A percentile compares a stretch with the other conserved stretches of the same genome.
phyloP scores from a whole-genome alignment of 2,888 invertebrate genomes.

The Ormyrus labotus region DNA sequence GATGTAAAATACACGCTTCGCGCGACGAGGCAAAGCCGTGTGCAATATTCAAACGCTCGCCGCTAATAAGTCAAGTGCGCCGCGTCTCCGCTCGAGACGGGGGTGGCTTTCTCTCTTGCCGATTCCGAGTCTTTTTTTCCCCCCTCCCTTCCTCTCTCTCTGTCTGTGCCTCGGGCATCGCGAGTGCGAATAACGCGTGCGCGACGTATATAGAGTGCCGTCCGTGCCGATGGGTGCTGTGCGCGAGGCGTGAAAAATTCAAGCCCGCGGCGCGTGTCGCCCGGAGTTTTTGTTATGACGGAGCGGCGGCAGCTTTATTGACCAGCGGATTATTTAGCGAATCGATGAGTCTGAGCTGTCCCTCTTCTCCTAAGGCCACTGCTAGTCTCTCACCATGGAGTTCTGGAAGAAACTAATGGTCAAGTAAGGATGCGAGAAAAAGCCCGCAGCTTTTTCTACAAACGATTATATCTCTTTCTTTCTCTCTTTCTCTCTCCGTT shows the following conservation, averaged over 20 bases:
- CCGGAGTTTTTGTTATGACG: not conserved
- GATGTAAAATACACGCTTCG: constrained; percentile 31
- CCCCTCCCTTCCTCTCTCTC: not conserved
- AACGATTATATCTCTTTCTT: too few relatives aligned
- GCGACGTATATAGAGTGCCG: too few relatives aligned
- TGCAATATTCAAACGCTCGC: constrained; percentile 51
- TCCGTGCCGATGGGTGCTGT: too few relatives aligned
- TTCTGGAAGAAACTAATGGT: constrained; percentile 55
- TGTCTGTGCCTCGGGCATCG: not conserved
- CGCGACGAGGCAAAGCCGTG: constrained; percentile 16
- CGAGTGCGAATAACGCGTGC: too few relatives aligned
- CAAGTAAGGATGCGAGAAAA: constrained; percentile 47
- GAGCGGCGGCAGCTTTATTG: constrained; percentile 6
- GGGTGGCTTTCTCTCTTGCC: too few relatives aligned
- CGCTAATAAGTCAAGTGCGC: constrained; percentile 39
- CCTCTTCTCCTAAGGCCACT: too few relatives aligned
- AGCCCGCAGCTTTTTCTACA: not conserved
- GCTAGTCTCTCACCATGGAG: constrained; percentile 40
- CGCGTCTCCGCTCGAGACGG: not conserved
- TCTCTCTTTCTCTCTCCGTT: not conserved
- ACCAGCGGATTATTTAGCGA: not conserved
- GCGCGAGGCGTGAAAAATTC: constrained; percentile 11
- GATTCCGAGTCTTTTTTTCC: too few relatives aligned
- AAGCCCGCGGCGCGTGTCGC: not conserved
- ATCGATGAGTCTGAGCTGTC: constrained; percentile 22